Evolutionary conservation across 1,140 invertebrate genomes (phyloP), one percentile per base, ranked within the genome.

Genomic region (Drosophila lowei): DNA sequence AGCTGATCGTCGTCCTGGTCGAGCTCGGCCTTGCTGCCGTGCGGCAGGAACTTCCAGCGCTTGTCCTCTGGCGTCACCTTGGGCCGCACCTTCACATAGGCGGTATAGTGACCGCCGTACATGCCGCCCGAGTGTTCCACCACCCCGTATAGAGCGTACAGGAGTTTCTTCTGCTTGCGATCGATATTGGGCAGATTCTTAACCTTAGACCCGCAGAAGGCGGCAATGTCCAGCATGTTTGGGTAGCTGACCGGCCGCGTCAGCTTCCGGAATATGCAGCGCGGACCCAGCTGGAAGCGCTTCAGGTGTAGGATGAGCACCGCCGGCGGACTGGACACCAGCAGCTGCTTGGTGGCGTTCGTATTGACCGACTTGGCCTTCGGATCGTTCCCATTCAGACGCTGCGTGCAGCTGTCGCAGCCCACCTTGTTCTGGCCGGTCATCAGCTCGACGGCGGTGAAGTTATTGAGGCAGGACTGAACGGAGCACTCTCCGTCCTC

Each of bases 281-380:
- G 90, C 4, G 92, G 92, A 0, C 93, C 93, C 56, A 95, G 93
- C 92, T 97, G 96, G 91, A 97, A 97, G 30, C 99, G 92, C 92
- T 99, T 99, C 48, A 99, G 92, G 90, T 99, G 98, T 16, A 99
- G 92, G 30, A 99, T 99, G 0, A 99, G 93, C 61, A 99, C 95
- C 4, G 97, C 95, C 2, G 99, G 99, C 28, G 98, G 97, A 83
- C 94, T 94, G 60, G 95, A 96, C 11, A 99, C 95, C 2, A 99
- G 93, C 89, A 99, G 95, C 89, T 98, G 96, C 91, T 99, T 99
- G 2, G 95, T 96, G 38, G 97, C 97, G 90, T 97, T 96, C 1
- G 96, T 98, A 88, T 97, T 97, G 0, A 98, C 95, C 18, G 95
- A 95, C 89, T 97, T 96, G 34, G 93, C 94, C 18, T 93, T 92